These are phyloP conservation scores for Crocidura indochinensis DNA, from an alignment of 2,797 vertebrate species.

Conservation along the genomic window DNA sequence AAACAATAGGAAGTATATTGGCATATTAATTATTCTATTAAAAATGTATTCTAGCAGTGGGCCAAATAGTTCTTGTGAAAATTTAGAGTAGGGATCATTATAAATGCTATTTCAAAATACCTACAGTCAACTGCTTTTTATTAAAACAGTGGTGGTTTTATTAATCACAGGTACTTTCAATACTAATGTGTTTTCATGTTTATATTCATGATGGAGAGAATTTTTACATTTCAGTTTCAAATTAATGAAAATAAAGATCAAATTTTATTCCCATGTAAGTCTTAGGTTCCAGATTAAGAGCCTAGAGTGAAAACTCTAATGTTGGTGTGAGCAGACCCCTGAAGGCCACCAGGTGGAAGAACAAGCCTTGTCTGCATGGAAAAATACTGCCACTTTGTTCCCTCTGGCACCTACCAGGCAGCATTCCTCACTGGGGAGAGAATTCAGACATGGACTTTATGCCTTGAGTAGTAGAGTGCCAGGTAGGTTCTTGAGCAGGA, in stretches of 20 bases:
- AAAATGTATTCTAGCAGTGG: conserved; percentile 11
- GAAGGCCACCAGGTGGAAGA: background rate
- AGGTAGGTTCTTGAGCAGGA: background rate
- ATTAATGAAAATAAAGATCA: conserved; percentile 46
- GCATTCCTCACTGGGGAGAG: background rate
- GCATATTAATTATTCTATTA: conserved; percentile 36
- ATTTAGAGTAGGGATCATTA: conserved; percentile 14
- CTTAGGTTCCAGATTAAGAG: background rate
- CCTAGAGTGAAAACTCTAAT: background rate
- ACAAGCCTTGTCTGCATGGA: background rate
- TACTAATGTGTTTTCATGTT: conserved; percentile 28
- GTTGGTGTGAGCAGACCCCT: background rate
- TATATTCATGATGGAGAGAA: background rate
- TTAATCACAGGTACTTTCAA: background rate
- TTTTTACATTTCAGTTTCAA: conserved; percentile 40
- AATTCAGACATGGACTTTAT: background rate
- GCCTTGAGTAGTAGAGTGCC: background rate
- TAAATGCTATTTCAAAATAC: conserved; percentile 1
- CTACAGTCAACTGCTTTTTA: background rate
- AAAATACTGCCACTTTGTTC: background rate
- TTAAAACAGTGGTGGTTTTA: conserved; percentile 7
- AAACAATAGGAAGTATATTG: conserved; percentile 39
- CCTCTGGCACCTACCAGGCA: background rate
- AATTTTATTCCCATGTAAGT: conserved; percentile 19
- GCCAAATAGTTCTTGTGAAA: background rate